Conservation (phyloP, 1,140 invertebrate genomes). For the Homalodisca vitripennis region DNA sequence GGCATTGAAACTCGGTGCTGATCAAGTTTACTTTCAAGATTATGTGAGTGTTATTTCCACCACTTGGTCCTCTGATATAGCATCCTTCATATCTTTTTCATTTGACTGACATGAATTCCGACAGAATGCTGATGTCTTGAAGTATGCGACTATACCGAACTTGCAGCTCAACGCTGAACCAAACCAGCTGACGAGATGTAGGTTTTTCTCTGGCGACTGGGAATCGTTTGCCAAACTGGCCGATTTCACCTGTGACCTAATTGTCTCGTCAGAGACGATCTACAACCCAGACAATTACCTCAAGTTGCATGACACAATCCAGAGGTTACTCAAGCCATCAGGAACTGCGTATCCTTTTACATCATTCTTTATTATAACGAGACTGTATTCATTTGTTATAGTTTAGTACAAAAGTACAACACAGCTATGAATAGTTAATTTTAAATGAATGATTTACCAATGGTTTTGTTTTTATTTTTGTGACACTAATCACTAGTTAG, state of each 20-base stretch:
- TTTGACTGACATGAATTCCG: no score
- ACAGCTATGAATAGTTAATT: neutral
- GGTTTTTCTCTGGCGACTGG: constrained; percentile 85
- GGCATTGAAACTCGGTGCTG: constrained; percentile 61
- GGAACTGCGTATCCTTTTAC: constrained; percentile 59
- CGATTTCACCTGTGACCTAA: constrained; percentile 68
- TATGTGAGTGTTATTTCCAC: constrained; percentile 64
- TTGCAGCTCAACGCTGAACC: constrained; percentile 62
- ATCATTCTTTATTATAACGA: neutral
- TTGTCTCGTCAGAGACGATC: constrained; percentile 88
- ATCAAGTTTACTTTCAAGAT: constrained; percentile 80
- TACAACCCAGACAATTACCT: constrained; percentile 79
- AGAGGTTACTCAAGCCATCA: constrained; percentile 59
- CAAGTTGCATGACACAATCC: constrained; percentile 71
- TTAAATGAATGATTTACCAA: neutral
- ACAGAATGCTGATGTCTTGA: constrained; percentile 79
- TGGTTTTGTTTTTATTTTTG: neutral
- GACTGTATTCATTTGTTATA: neutral
- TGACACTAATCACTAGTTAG: neutral
- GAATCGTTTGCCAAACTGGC: constrained; percentile 56
- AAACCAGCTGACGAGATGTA: constrained; percentile 48
- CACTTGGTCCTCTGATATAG: neutral
- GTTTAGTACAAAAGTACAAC: neutral
- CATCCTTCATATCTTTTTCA: neutral
- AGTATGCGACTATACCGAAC: constrained; percentile 75